phyloP scores from a whole-genome alignment of 2,797 vertebrate species.

The Arrhamphus sclerolepis region DNA sequence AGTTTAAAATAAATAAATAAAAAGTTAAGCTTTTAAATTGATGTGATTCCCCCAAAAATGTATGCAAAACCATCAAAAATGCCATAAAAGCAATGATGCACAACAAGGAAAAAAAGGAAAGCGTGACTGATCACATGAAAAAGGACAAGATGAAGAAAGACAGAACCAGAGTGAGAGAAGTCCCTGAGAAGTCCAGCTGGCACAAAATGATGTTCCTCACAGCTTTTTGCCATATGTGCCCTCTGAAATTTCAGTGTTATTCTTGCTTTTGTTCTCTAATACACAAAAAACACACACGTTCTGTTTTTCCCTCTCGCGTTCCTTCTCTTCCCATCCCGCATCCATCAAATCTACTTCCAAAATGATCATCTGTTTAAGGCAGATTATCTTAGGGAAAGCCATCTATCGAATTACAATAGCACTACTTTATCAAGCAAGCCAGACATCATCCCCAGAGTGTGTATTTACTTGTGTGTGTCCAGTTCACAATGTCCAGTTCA shows the following conservation, averaged over 20 bases:
- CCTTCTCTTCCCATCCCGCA: constrained; percentile 67
- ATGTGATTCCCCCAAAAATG: constrained; percentile 3
- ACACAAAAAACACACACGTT: constrained; percentile 18
- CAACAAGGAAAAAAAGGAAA: constrained; percentile 11
- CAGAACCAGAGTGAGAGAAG: constrained; percentile 25
- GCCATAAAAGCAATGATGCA: constrained; percentile 3
- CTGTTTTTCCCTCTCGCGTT: constrained; percentile 43
- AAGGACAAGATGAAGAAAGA: constrained; percentile 26
- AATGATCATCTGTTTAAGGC: constrained; percentile 85
- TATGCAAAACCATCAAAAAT: neutral
- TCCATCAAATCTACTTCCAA: constrained; percentile 84
- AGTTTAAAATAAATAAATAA: too few species aligned
- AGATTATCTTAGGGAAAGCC: constrained; percentile 84
- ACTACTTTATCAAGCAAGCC: constrained; percentile 82
- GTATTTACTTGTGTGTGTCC: constrained; percentile 30
- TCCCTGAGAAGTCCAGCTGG: constrained; percentile 62
- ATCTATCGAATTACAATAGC: constrained; percentile 86
- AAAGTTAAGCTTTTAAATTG: constrained; percentile 25
- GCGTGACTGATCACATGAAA: constrained; percentile 23
- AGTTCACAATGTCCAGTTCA: constrained; percentile 62
- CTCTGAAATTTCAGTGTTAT: constrained; percentile 54
- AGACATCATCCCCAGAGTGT: constrained; percentile 78
- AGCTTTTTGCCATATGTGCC: constrained; percentile 21
- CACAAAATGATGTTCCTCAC: constrained; percentile 39
- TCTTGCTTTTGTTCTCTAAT: neutral